Percentiles rank a stretch among this genome's conserved stretches.
Conservation (phyloP, 2,113 vertebrate species). For the Ardeotis arabs region DNA sequence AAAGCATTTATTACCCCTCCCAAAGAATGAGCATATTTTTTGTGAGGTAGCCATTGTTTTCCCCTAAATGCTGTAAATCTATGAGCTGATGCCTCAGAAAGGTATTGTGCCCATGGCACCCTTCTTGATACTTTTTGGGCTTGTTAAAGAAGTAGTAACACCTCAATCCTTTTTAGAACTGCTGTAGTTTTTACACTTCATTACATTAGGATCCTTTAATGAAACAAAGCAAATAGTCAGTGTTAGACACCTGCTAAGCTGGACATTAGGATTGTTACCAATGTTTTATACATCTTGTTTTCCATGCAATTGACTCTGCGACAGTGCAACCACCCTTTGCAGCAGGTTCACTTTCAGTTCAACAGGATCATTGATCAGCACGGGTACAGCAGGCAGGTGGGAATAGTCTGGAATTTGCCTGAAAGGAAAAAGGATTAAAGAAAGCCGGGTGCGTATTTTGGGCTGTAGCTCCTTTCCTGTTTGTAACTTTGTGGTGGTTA, state of each 20-base stretch:
- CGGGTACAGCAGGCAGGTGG: slow-evolving; percentile 48
- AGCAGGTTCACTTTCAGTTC: slow-evolving; percentile 64
- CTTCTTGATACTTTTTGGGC: neutral
- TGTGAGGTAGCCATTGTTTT: neutral
- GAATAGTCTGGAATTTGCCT: slow-evolving; percentile 82
- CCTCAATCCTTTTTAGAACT: neutral
- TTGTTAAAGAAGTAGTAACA: neutral
- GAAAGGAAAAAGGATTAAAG: slow-evolving; percentile 79
- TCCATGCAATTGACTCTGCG: neutral
- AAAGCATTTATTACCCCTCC: neutral
- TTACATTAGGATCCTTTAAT: neutral
- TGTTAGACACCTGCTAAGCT: neutral
- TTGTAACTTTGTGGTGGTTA: slow-evolving; percentile 38
- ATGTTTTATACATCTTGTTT: neutral
- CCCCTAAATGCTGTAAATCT: neutral
- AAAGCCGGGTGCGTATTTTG: slow-evolving; percentile 49
- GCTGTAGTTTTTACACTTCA: neutral
- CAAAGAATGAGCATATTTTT: neutral
- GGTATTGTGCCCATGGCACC: neutral
- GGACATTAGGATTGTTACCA: neutral
- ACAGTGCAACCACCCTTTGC: neutral
- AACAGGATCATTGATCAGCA: slow-evolving; percentile 49
- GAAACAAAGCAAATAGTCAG: neutral
- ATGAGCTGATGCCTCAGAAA: neutral
- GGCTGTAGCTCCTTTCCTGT: slow-evolving; percentile 68